Evolutionary conservation across 2,888 invertebrate genomes (phyloP).

Genomic region (Agrenia bidenticulata): DNA sequence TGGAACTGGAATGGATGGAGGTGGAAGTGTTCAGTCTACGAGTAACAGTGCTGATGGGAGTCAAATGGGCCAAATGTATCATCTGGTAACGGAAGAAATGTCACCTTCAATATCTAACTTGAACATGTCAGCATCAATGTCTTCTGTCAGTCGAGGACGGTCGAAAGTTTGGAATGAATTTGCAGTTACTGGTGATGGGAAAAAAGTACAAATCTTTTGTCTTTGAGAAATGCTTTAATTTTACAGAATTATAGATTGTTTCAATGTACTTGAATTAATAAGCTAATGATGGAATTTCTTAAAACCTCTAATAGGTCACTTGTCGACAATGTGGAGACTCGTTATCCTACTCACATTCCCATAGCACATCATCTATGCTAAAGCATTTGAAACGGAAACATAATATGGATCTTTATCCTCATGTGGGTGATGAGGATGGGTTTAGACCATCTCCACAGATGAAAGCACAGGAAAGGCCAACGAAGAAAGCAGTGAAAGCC

Average conservation of each 20-base stretch:
- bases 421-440: constrained; percentile 5
- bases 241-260: too few relatives aligned
- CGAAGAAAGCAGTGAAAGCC: constrained; percentile 25
- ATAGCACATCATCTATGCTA: constrained; percentile 47
- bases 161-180: constrained; percentile 49
- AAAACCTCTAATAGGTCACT: constrained; percentile 41
- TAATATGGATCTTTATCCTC: constrained; percentile 41
- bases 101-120: not conserved
- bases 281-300: not conserved
- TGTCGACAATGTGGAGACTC: constrained; percentile 44
- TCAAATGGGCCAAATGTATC: too few relatives aligned
- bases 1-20: too few relatives aligned
- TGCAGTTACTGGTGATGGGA: constrained; percentile 36
- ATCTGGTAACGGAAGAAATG: too few relatives aligned
- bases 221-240: too few relatives aligned
- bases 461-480: not conserved
- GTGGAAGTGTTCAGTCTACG: too few relatives aligned
- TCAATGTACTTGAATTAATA: too few relatives aligned
- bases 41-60: too few relatives aligned
- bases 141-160: constrained; percentile 22
- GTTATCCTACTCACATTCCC: constrained; percentile 45
- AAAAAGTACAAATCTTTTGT: too few relatives aligned
- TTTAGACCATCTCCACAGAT: not conserved
- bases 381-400: constrained; percentile 49
- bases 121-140: not conserved